These are phyloP conservation scores for Scaptomyza polygonia DNA, from an alignment of 2,888 invertebrate genomes.

Conservation along the genomic window DNA sequence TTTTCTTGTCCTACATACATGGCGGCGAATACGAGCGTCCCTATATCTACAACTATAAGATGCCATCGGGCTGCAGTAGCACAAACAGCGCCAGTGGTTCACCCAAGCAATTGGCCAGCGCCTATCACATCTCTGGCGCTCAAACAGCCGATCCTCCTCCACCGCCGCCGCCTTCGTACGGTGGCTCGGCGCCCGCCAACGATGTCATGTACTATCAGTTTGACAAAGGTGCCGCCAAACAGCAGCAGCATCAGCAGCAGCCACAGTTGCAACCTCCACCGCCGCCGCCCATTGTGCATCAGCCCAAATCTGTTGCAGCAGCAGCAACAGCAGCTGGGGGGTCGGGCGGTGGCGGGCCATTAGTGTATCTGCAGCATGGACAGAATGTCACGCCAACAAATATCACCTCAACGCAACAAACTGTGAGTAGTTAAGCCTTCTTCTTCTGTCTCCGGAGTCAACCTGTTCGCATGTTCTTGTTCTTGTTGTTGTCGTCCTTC, in stretches of 20 bases:
- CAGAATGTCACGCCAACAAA: slow-evolving; percentile 69
- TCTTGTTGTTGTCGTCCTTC: slow-evolving; percentile 26
- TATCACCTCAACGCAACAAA: slow-evolving; percentile 77
- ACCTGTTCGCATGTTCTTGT: slow-evolving; percentile 65
- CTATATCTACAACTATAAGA: slow-evolving; percentile 82
- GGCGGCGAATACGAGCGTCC: slow-evolving; percentile 80
- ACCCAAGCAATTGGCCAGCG: slow-evolving; percentile 69
- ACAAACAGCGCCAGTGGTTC: slow-evolving; percentile 44
- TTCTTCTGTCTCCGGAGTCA: slow-evolving; percentile 26
- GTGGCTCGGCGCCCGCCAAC: slow-evolving; percentile 79
- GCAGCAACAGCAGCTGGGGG: slow-evolving; percentile 5
- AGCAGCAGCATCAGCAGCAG: slow-evolving; percentile 19
- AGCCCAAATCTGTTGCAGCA: slow-evolving; percentile 63
- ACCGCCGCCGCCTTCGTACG: slow-evolving; percentile 78
- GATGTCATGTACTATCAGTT: slow-evolving; percentile 84
- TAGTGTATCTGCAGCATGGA: slow-evolving; percentile 81
- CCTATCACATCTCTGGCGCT: slow-evolving; percentile 83
- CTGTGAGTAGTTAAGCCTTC: slow-evolving; percentile 78
- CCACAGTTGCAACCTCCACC: slow-evolving; percentile 7
- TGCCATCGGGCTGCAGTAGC: slow-evolving; percentile 70
- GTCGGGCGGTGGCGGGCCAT: slow-evolving; percentile 57
- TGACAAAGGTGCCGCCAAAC: slow-evolving; percentile 77
- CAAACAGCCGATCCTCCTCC: slow-evolving; percentile 83
- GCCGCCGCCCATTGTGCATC: slow-evolving; percentile 74
- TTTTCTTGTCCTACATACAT: slow-evolving; percentile 83